Evolutionary conservation across 2,113 vertebrate species (phyloP).

Genomic region (Ammospiza nelsoni): DNA sequence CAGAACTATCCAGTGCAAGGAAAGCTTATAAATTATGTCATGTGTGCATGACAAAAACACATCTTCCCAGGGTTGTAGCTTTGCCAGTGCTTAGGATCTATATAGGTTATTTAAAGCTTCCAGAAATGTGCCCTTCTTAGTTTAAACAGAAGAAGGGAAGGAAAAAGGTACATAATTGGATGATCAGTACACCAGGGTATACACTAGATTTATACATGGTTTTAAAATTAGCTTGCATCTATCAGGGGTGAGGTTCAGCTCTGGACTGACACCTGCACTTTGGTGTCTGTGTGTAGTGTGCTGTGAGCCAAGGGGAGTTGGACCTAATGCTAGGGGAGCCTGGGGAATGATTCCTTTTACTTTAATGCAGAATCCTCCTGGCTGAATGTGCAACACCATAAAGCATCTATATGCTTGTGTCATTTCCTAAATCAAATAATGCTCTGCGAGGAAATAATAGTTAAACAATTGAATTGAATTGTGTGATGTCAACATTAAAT

Average conservation of each 20-base stretch:
- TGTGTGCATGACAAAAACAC: not conserved
- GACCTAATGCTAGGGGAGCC: not conserved
- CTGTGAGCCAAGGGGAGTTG: accelerated
- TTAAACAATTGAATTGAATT: not conserved
- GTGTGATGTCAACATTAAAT: not conserved
- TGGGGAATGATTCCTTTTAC: not conserved
- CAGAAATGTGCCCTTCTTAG: not conserved
- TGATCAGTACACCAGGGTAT: not conserved
- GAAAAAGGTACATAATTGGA: not conserved
- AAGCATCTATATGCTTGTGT: not conserved
- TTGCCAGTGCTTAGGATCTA: not conserved
- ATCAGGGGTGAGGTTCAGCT: not conserved
- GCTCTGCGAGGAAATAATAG: not conserved
- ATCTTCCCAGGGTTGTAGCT: not conserved
- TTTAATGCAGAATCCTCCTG: not conserved
- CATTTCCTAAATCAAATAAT: not conserved
- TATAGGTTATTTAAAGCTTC: not conserved
- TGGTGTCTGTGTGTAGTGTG: not conserved
- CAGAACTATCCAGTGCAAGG: not conserved
- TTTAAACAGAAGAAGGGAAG: not conserved
- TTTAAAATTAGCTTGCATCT: not conserved
- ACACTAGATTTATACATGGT: not conserved
- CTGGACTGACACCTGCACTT: not conserved
- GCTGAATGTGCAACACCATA: not conserved
- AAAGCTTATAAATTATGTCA: not conserved